Conservation (phyloP, 2,113 vertebrate species). For the Chaetodon auriga region DNA sequence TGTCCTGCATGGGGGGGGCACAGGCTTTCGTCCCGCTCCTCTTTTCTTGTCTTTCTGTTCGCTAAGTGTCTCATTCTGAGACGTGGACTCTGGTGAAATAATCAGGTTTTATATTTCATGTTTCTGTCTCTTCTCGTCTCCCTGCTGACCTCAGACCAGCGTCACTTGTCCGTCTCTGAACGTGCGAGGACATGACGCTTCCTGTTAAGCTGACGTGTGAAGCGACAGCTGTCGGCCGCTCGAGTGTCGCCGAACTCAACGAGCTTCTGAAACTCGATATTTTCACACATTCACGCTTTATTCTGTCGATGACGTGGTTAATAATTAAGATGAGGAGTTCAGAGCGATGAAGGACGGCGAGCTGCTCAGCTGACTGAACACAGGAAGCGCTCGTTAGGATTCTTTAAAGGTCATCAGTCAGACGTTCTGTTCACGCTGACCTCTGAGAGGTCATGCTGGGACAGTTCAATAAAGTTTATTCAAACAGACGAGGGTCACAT, state of each 20-base stretch:
- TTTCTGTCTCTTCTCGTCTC: not conserved
- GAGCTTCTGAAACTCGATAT: constrained; percentile 28
- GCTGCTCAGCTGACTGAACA: not conserved
- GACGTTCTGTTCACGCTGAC: too few relatives aligned
- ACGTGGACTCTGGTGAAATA: too few relatives aligned
- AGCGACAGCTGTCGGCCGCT: not conserved
- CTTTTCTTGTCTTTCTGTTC: too few relatives aligned
- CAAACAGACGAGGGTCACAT: too few relatives aligned
- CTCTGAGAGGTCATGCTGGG: too few relatives aligned
- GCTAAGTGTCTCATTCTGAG: too few relatives aligned
- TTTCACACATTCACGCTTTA: constrained; percentile 54
- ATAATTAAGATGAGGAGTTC: constrained; percentile 59
- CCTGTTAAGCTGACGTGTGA: not conserved
- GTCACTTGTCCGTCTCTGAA: not conserved
- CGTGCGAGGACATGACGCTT: not conserved
- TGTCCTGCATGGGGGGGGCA: too few relatives aligned
- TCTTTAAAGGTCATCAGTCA: too few relatives aligned
- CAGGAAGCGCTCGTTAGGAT: too few relatives aligned
- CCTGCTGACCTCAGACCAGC: constrained; percentile 4
- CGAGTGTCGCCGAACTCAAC: constrained; percentile 24
- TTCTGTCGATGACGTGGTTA: constrained; percentile 54
- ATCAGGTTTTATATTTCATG: too few relatives aligned
- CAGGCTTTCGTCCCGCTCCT: too few relatives aligned
- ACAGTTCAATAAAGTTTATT: too few relatives aligned
- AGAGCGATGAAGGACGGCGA: not conserved